phyloP scores from a whole-genome alignment of 1,140 invertebrate genomes.

The Drosophila elegans region DNA sequence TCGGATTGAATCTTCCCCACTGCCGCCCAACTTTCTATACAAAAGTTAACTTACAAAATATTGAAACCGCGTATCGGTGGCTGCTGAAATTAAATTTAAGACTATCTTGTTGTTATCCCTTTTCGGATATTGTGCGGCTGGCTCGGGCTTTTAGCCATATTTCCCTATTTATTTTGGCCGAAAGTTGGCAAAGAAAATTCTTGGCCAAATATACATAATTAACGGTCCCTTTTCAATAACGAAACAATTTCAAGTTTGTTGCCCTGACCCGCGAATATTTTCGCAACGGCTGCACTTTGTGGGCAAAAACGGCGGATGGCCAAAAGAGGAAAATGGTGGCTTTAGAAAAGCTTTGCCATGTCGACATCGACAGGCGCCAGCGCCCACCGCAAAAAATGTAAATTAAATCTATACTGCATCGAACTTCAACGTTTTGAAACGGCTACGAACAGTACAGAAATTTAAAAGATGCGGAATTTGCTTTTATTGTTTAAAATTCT shows the following conservation, averaged over 20 bases:
- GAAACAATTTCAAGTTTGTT: slow-evolving; percentile 50
- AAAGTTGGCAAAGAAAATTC: slow-evolving; percentile 23
- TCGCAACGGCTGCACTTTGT: slow-evolving; percentile 17
- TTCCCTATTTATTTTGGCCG: slow-evolving; percentile 25
- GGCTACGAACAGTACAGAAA: neutral
- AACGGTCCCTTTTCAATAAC: slow-evolving; percentile 49
- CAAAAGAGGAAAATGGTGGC: neutral
- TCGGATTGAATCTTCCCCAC: slow-evolving; percentile 1
- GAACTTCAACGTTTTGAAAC: slow-evolving; percentile 4
- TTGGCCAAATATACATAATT: slow-evolving; percentile 50
- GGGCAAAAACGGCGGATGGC: neutral
- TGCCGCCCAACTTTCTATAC: neutral
- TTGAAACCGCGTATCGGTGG: slow-evolving; percentile 17
- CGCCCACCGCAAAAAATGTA: slow-evolving; percentile 59
- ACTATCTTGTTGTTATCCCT: slow-evolving; percentile 12
- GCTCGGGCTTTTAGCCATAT: slow-evolving; percentile 14
- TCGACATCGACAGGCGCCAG: slow-evolving; percentile 20
- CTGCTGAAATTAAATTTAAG: slow-evolving; percentile 24
- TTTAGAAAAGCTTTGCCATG: slow-evolving; percentile 6
- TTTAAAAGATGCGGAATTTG: neutral
- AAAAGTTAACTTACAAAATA: slow-evolving; percentile 16
- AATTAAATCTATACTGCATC: slow-evolving; percentile 62
- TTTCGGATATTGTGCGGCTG: slow-evolving; percentile 24
- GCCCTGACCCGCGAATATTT: slow-evolving; percentile 32
- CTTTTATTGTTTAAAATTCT: no score